Evolutionary conservation across 2,113 vertebrate genomes (phyloP), one percentile per base, ranked within the genome.

Genomic region (Bostrychus sinensis): DNA sequence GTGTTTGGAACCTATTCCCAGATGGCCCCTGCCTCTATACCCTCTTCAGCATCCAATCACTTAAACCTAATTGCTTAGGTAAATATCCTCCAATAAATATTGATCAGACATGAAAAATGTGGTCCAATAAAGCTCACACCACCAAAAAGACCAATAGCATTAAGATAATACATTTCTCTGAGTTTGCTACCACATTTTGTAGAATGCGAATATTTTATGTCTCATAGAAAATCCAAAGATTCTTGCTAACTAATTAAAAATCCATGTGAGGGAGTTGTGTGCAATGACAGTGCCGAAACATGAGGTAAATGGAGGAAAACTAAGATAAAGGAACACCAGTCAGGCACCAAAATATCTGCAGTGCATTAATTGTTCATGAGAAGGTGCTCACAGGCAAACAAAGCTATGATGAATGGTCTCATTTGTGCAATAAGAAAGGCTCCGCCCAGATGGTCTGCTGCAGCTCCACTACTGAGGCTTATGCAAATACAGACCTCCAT

Each of bases 381-480:
- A 89, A 91, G 90, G 72, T 77, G 83, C 81, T 82, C 66, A 72
- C 64, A 76, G 75, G 86, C 90, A 92, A 90, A 91, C 78, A 83
- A 59, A 84, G 85, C 34, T 17, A 81, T 93, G 92, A 93, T 90
- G 90, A 92, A 94, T 89, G 66, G 66, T 89, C 90, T 92, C 86
- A 90, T 92, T 92, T 93, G 89, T 91, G 83, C 73, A 56, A 80
- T 59, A 65, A 84, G 80, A 75, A 74, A 75, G 66, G 75, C 73
- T 62, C 78, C 76, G 45, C 82, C 87, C 74, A 59, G 60, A 76
- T 81, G 51, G 79, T 86, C 80, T 69, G 53, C 58, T 41, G 65
- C 64, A 67, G 66, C 70, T 64, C 42, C 57, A 22, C 66, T 72
- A 56, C 83, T 81, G 66, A 43, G 71, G 30, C 71, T 75, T 79